Percentiles rank a stretch among this genome's conserved stretches.
These are phyloP conservation scores for Crotalus viridis DNA, from an alignment of 2,113 vertebrate species.

Conservation along the genomic window DNA sequence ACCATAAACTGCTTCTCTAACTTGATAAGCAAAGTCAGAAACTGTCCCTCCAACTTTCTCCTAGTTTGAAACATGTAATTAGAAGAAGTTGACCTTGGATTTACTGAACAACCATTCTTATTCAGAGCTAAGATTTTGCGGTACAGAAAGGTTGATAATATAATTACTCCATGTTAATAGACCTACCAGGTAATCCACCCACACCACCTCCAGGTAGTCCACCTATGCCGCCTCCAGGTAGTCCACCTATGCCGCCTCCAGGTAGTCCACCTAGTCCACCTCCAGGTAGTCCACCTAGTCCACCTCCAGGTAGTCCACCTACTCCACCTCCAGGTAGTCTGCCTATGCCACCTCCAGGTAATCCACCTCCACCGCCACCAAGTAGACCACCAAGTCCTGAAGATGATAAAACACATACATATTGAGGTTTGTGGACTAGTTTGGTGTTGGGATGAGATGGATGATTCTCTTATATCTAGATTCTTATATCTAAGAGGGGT, in stretches of 20 bases:
- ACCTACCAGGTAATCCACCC: background rate
- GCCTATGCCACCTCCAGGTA: background rate
- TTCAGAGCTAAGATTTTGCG: background rate
- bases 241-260: slow-evolving; percentile 10
- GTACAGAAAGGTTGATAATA: background rate
- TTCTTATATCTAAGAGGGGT: background rate
- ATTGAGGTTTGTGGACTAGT: background rate
- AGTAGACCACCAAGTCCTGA: slow-evolving; percentile 58
- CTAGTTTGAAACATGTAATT: background rate
- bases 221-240: slow-evolving; percentile 54
- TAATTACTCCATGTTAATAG: background rate
- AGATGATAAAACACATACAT: slow-evolving; percentile 43
- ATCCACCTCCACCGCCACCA: slow-evolving; percentile 22
- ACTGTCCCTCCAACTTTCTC: background rate
- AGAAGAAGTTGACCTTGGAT: background rate
- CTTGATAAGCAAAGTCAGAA: background rate
- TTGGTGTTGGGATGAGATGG: background rate
- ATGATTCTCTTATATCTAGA: background rate
- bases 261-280: background rate
- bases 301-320: slow-evolving; percentile 57
- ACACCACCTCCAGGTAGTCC: slow-evolving; percentile 46
- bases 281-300: background rate
- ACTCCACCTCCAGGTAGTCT: slow-evolving; percentile 45
- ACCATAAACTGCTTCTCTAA: background rate
- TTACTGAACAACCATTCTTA: background rate